Conservation (phyloP, 1,140 invertebrate species). For the Mizuhopecten yessoensis region DNA sequence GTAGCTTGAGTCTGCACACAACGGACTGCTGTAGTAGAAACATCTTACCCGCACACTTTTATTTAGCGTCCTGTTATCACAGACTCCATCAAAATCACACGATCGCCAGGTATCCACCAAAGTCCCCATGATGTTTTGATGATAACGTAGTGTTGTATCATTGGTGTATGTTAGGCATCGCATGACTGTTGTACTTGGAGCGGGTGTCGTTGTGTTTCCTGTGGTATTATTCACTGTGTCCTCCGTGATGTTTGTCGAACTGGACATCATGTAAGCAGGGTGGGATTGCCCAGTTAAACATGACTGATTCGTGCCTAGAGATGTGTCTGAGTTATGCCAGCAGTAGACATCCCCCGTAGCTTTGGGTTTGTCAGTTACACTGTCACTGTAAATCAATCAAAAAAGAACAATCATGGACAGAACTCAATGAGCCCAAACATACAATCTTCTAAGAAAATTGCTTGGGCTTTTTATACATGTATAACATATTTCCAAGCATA, state of each 20-base stretch:
- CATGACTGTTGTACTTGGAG: background rate
- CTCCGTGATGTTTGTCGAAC: background rate
- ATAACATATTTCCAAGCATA: no score
- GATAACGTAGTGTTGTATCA: background rate
- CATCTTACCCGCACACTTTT: background rate
- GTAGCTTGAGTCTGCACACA: no score
- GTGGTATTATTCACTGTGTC: background rate
- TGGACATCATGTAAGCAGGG: background rate
- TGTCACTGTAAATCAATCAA: background rate
- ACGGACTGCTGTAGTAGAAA: no score
- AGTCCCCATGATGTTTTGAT: background rate
- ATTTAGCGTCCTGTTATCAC: background rate
- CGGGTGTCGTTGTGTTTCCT: background rate
- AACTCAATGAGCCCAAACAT: no score
- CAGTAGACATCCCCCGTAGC: background rate
- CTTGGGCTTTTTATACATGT: no score
- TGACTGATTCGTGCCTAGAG: slow-evolving; percentile 3
- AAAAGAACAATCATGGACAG: background rate
- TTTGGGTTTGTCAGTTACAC: background rate
- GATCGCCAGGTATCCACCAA: background rate
- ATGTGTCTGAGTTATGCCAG: background rate
- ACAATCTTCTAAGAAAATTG: no score
- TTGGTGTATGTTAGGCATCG: background rate
- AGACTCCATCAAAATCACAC: slow-evolving; percentile 24
- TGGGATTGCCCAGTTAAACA: slow-evolving; percentile 5